Evolutionary conservation across 2,113 vertebrate species (phyloP).

Genomic region (Mobula hypostoma): DNA sequence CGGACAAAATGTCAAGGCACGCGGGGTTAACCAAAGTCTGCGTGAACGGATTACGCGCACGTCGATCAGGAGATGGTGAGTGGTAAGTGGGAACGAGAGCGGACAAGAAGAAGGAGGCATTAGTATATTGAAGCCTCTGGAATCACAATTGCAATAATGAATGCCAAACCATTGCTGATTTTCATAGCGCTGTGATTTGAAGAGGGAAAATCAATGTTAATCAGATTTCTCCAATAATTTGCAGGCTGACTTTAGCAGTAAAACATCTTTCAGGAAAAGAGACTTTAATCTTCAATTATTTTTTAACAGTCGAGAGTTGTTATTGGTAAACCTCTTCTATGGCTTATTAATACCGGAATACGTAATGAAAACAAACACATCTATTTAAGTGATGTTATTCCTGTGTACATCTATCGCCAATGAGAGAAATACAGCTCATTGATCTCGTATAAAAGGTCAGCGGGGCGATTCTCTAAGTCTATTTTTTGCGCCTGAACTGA

Average conservation of each 20-base stretch:
- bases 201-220: constrained; percentile 33
- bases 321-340: constrained; percentile 9
- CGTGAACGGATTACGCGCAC: neutral
- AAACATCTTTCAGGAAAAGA: neutral
- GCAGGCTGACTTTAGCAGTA: constrained; percentile 16
- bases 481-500: neutral
- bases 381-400: constrained; percentile 24
- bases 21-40: neutral
- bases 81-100: no score
- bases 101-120: neutral
- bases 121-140: neutral
- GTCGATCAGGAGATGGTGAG: neutral
- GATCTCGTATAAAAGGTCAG: neutral
- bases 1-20: neutral
- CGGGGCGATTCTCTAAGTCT: constrained; percentile 1
- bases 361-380: constrained; percentile 8
- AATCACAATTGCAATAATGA: constrained; percentile 18
- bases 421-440: neutral
- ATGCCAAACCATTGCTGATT: constrained; percentile 11
- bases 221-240: constrained; percentile 11
- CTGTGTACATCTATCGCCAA: neutral
- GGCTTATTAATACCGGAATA: neutral
- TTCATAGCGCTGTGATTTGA: neutral
- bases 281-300: neutral
- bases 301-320: neutral